phyloP scores from a whole-genome alignment of 2,113 vertebrate species.

The Candoia aspera region DNA sequence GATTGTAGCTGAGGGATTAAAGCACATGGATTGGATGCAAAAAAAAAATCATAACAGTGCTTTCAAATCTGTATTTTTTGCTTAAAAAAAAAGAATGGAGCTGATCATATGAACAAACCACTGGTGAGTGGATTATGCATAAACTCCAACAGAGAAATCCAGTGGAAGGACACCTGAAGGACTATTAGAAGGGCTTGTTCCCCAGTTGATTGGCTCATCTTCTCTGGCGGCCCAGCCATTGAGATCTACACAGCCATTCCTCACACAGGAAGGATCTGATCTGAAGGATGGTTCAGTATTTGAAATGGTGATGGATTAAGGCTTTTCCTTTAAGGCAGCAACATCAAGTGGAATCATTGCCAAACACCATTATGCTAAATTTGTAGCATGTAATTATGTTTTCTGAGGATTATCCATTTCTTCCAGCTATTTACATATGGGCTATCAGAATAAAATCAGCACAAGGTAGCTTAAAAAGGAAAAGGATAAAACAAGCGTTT shows the following conservation, averaged over 20 bases:
- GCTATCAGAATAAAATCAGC: too few species aligned
- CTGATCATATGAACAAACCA: not conserved
- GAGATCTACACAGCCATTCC: not conserved
- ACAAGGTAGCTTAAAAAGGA: too few species aligned
- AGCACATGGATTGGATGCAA: not conserved
- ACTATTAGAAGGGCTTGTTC: not conserved
- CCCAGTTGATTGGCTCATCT: not conserved
- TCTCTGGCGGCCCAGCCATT: not conserved
- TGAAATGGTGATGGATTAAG: not conserved
- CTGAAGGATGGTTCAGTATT: not conserved
- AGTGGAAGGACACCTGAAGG: not conserved
- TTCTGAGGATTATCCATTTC: too few species aligned
- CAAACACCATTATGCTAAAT: too few species aligned
- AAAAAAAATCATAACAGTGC: not conserved
- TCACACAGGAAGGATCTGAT: not conserved
- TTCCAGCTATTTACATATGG: too few species aligned
- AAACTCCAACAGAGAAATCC: not conserved
- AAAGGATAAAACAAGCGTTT: too few species aligned
- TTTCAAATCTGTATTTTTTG: not conserved
- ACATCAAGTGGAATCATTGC: too few species aligned
- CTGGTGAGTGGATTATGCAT: not conserved
- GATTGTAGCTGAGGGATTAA: not conserved
- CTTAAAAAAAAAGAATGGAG: not conserved
- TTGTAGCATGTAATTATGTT: too few species aligned
- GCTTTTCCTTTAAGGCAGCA: not conserved